Evolutionary conservation across 2,888 invertebrate species (phyloP), one percentile per base, ranked within the genome.

Genomic region (Synergus umbraculus): DNA sequence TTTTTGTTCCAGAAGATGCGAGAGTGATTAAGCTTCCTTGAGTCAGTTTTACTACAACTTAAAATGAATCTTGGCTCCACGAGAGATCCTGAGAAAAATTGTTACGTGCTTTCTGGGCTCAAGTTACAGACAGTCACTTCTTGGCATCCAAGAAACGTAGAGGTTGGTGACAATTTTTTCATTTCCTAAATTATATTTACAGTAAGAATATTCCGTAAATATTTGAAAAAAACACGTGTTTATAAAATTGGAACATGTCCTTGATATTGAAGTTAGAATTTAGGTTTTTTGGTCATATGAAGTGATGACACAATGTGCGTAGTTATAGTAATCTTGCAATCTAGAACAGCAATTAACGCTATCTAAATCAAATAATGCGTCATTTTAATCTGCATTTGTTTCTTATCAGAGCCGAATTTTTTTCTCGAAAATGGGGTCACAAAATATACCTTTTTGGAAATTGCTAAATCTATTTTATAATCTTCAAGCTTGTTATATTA

Each of bases 331-430:
- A 60, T 22, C 60, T 22, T 8, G 18, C 3, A 12, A 63, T 29
- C 29, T 63, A 29, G 63, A 63, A 4, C 63, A 29, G 29, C 63
- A 29, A 29, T 22, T 63, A 63, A 63, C 13, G 29, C 13, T 63
- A 5, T 22, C n/a, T 29, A 1, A 29, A 46, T 69, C 46, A 49
- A 69, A 69, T 69, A 69, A 15, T 54, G 49, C 69, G 15, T 69
- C 46, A 46, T 13, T 49, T 29, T 46, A 29, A 46, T 49, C 37
- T 29, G 15, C 10, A 15, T 22, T 49, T 37, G 49, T 29, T 69
- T 49, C 49, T 69, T 69, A 54, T 69, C 69, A 54, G 46, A 37
- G 9, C 29, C 69, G 37, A 37, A 69, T 54, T 8, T 9, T 69
- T 29, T n/a, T 41, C 13, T 7, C 29, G 1, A 1, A 12, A 63